phyloP scores from a whole-genome alignment of 1,140 invertebrate genomes.

The Kradibia gibbosae region DNA sequence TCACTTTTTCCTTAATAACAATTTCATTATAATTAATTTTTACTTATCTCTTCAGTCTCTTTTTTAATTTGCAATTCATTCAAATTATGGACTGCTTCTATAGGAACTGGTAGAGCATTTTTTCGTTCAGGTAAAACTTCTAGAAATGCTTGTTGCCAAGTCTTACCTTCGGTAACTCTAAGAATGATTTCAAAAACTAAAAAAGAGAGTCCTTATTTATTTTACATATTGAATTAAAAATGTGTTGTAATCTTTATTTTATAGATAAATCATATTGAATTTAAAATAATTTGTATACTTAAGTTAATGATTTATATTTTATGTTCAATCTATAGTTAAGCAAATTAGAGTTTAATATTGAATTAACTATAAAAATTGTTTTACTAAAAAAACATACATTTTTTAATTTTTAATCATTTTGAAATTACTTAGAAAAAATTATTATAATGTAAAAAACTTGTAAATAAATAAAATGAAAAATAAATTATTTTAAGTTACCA shows the following conservation, averaged over 20 bases:
- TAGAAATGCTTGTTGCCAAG: constrained; percentile 90
- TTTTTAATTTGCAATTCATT: constrained; percentile 43
- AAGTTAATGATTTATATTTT: background rate
- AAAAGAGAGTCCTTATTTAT: constrained; percentile 67
- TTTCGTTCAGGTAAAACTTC: constrained; percentile 85
- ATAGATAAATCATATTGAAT: background rate
- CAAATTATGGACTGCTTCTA: constrained; percentile 15
- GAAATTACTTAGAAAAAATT: background rate
- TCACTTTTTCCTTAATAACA: constrained; percentile 23
- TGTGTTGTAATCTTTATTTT: background rate
- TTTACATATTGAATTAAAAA: background rate
- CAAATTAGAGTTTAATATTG: background rate
- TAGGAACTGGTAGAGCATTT: constrained; percentile 74
- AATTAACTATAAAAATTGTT: constrained; percentile 42
- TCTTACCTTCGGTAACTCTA: constrained; percentile 81
- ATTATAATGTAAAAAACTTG: background rate
- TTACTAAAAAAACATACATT: constrained; percentile 37
- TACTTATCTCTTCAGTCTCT: constrained; percentile 44
- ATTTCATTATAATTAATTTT: constrained; percentile 20
- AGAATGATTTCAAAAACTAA: constrained; percentile 94
- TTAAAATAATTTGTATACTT: background rate
- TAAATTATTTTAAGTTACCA: constrained; percentile 75
- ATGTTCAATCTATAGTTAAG: background rate
- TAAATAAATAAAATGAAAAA: background rate
- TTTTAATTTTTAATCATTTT: constrained; percentile 36